Evolutionary conservation across 2,888 invertebrate genomes (phyloP), one percentile per base, ranked within the genome.

Genomic region (Hirtodrosophila confusa): DNA sequence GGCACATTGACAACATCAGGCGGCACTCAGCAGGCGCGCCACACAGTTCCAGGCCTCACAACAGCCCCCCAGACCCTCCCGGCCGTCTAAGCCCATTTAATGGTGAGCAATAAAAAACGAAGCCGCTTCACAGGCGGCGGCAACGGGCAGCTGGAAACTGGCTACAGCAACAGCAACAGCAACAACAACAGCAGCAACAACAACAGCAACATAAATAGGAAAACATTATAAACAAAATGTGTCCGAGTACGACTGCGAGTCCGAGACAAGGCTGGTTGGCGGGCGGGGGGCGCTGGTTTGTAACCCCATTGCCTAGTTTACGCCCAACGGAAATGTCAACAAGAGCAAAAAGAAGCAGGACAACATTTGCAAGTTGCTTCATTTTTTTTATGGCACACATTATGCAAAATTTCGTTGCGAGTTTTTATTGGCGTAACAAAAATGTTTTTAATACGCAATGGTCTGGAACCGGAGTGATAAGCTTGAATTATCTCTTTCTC

Each of bases 371-470:
- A 57, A 39, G 66, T 64, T 48, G 69, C 64, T 65, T 55, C 57
- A 61, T 64, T 67, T 66, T 69, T 80, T 82, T 78, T 78, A 80
- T 70, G 56, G 57, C 77, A 68, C 66, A 83, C 71, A 85, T 84
- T 84, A 84, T 84, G 84, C 85, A 84, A 85, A 84, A 85, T 73
- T 80, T 71, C 60, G 53, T 51, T 69, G 53, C 54, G 68, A 76
- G 73, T 79, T 86, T 84, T 85, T 85, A 85, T 85, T 85, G 86
- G 86, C 86, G 78, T 75, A 74, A 82, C 84, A 80, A 79, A 85
- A 85, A 85, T 86, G 86, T 84, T 86, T 86, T 85, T 85, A 84
- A 84, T 86, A 86, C 84, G 86, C 84, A 85, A 85, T 85, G 83
- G 86, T 84, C 86, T 85, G 84, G 84, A 85, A 85, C 84, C 77